These are phyloP conservation scores for Oxygymnocypris stewartii DNA, from an alignment of 2,113 vertebrate genomes.

Conservation along the genomic window DNA sequence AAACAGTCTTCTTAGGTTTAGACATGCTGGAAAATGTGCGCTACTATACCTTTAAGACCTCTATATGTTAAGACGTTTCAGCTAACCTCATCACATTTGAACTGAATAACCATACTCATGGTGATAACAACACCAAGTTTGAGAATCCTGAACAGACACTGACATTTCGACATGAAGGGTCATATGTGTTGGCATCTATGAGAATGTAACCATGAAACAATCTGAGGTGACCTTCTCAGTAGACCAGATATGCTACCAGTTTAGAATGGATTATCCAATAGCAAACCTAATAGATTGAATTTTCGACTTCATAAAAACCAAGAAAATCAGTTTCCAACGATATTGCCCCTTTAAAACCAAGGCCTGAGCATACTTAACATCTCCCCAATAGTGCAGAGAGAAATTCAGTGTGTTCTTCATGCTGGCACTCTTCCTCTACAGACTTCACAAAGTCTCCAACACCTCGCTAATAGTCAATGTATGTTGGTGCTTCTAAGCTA, in stretches of 20 bases:
- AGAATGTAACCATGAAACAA: not conserved
- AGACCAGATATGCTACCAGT: not conserved
- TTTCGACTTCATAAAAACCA: not conserved
- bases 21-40: not conserved
- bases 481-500: not conserved
- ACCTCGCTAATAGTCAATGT: conserved; percentile 26
- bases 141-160: too few species aligned
- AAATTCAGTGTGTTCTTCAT: not conserved
- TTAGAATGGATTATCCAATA: not conserved
- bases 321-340: not conserved
- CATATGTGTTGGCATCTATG: not conserved
- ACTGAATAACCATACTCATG: not conserved
- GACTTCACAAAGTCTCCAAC: conserved; percentile 6
- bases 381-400: too few species aligned
- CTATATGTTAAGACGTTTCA: not conserved
- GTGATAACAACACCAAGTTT: too few species aligned
- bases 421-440: not conserved
- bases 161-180: not conserved
- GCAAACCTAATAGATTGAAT: not conserved
- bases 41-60: not conserved
- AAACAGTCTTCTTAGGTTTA: not conserved
- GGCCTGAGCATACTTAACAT: not conserved
- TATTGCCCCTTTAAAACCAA: not conserved
- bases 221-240: not conserved
- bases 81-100: not conserved